phyloP scores from a whole-genome alignment of 1,140 invertebrate species.

The Zaprionus kolodkinae region DNA sequence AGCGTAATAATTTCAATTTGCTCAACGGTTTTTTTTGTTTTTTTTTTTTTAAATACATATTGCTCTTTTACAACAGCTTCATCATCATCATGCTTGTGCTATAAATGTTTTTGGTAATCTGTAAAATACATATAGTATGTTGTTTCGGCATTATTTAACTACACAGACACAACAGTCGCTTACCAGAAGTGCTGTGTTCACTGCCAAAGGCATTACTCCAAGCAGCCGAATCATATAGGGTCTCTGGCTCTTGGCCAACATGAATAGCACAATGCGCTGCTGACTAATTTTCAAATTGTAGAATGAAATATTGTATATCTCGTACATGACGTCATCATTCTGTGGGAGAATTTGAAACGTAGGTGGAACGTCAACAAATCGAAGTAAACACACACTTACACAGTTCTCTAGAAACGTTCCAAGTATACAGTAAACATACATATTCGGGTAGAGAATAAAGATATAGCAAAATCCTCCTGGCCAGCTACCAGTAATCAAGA shows the following conservation, averaged over 20 bases:
- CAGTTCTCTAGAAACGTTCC: conserved; percentile 53
- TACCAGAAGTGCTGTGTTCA: conserved; percentile 54
- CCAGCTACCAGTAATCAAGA: conserved; percentile 43
- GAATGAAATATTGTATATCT: conserved; percentile 60
- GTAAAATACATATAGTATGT: background rate
- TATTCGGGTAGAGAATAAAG: conserved; percentile 24
- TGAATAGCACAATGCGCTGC: conserved; percentile 45
- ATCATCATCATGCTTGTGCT: conserved; percentile 70
- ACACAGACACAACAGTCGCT: conserved; percentile 7
- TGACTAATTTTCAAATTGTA: conserved; percentile 40
- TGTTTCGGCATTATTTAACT: background rate
- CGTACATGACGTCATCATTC: conserved; percentile 37
- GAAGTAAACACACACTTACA: conserved; percentile 27
- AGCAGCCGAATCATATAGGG: conserved; percentile 32
- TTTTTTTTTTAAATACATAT: conserved; percentile 24
- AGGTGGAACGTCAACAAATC: background rate
- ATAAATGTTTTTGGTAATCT: conserved; percentile 67
- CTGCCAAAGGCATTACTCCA: conserved; percentile 52
- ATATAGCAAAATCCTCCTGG: conserved; percentile 43
- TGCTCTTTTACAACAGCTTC: conserved; percentile 56
- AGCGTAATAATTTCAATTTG: conserved; percentile 68
- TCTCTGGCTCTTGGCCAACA: conserved; percentile 50
- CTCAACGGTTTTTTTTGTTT: background rate
- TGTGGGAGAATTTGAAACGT: background rate
- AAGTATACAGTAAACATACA: conserved; percentile 58